Evolutionary conservation across 2,113 vertebrate genomes (phyloP).

Genomic region (Diphyllodes magnificus): DNA sequence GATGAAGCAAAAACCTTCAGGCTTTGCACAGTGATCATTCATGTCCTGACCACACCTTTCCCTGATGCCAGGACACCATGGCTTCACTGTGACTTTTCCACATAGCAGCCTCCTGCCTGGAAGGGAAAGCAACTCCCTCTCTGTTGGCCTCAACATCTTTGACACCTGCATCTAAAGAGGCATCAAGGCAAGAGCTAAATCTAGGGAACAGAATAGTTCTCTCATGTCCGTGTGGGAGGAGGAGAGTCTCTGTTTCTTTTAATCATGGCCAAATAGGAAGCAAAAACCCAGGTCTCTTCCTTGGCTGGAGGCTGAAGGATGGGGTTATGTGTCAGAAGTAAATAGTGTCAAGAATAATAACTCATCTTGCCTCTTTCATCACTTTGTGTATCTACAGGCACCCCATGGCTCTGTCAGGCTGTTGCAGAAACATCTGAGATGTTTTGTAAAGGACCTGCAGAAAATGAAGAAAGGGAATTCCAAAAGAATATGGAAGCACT

Average conservation of each 20-base stretch:
- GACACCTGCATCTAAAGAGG: background rate
- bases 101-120: background rate
- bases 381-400: background rate
- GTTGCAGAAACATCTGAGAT: background rate
- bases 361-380: background rate
- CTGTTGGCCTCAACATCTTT: background rate
- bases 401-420: fast-evolving
- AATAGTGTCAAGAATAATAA: background rate
- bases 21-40: background rate
- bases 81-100: background rate
- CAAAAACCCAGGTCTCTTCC: background rate
- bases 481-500: background rate
- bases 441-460: background rate
- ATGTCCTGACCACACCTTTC: background rate
- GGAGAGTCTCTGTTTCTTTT: background rate
- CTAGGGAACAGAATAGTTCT: background rate
- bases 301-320: background rate
- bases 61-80: background rate
- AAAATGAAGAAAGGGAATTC: background rate
- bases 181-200: background rate
- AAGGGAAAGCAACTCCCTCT: background rate
- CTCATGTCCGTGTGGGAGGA: background rate
- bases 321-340: background rate
- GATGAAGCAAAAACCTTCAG: background rate
- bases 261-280: background rate